Base-by-base conservation (phyloP, 2,888 invertebrate genomes). In the Parelbella ahira region DNA sequence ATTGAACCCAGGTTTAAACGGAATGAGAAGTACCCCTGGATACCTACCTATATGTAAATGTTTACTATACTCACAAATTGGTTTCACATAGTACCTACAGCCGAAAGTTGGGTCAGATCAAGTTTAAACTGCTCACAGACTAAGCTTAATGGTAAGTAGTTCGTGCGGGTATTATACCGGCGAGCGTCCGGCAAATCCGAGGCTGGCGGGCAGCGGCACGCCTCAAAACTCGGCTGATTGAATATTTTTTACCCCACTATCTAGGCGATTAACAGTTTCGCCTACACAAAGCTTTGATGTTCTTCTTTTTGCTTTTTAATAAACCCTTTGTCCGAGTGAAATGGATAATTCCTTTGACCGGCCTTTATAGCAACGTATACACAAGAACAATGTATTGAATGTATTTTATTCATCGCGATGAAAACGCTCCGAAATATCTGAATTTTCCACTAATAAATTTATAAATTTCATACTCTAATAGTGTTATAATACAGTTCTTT, bases 181-280 rank as follows among this genome's bases (percentile, higher is more conserved):
- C 49, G 44, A 15, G 15, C 3, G 51, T 48, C 49, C 57, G 53
- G 51, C 53, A 73, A 76, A 75, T 71, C 75, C 74, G 54, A n/a
- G 50, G 47, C 46, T 45, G 49, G 42, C 45, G 56, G 45, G 54
- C 49, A 46, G 44, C 48, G 67, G 71, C 77, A 77, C 74, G 75
- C 51, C 42, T 52, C 52, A 45, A 19, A 34, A 34, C 36, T 43
- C 36, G 7, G 12, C 7, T 37, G 43, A 43, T 37, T 43, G 43
- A 30, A 37, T 37, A 37, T 30, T 43, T 43, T 43, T 43, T 43
- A 21, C 34, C 13, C 23, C 18, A 29, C 42, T 36, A 42, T 29
- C 42, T 41, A 29, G 34, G 34, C 33, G 41, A 42, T 42, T 42
- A 43, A 43, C 42, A 36, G 42, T 36, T 34, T 36, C 19, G 29